These are phyloP conservation scores for Cavia aperea DNA, from an alignment of 2,113 vertebrate species.

Conservation along the genomic window DNA sequence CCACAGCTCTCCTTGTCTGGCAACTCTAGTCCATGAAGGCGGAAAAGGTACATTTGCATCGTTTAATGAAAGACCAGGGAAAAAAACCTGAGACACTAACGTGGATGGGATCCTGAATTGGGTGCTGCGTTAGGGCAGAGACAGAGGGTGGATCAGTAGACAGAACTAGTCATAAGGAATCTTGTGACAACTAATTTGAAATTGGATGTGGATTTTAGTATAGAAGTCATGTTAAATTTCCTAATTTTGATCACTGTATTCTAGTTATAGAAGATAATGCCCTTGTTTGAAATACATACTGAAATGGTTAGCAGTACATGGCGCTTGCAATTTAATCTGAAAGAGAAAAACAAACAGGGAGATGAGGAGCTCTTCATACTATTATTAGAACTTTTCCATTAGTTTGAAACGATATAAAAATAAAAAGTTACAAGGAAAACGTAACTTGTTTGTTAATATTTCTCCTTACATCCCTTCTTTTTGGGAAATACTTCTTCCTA, in stretches of 20 bases:
- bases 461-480: not conserved
- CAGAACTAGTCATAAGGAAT: not conserved
- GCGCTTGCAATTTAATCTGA: not conserved
- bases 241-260: not conserved
- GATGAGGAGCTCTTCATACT: not conserved
- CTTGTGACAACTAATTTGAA: not conserved
- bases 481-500: not conserved
- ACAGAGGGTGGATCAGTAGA: rapidly evolving
- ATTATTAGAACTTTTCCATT: not conserved
- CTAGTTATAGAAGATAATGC: not conserved
- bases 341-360: not conserved
- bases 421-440: not conserved
- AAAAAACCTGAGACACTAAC: not conserved
- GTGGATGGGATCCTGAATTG: not conserved
- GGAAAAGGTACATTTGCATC: not conserved
- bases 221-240: not conserved
- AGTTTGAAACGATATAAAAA: constrained; percentile 36
- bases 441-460: not conserved
- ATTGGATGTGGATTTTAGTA: not conserved
- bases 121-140: not conserved
- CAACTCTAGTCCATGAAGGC: not conserved
- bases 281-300: not conserved
- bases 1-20: not conserved
- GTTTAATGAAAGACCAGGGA: not conserved
- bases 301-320: not conserved